Conservation (phyloP, 2,888 invertebrate species). For the Melolontha melolontha region DNA sequence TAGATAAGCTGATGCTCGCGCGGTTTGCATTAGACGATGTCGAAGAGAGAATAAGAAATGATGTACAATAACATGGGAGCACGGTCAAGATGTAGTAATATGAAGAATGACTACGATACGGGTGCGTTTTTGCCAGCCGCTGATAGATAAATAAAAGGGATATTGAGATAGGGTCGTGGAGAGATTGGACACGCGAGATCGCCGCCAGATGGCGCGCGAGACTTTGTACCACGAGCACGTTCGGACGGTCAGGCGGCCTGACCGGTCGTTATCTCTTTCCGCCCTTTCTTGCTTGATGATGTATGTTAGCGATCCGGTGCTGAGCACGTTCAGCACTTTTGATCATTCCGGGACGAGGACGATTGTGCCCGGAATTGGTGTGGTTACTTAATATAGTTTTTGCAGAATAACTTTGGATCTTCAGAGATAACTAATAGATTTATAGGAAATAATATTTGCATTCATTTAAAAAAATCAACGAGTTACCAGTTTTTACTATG, state of each 20-base stretch:
- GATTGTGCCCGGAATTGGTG: no score
- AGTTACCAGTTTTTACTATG: no score
- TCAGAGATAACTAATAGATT: no score
- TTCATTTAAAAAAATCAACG: no score
- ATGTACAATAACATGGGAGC: constrained; percentile 55
- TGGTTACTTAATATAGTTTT: no score
- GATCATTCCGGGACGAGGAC: no score
- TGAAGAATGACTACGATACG: constrained; percentile 37
- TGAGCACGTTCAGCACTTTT: constrained; percentile 53
- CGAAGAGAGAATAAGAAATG: constrained; percentile 13
- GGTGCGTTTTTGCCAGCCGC: constrained; percentile 54
- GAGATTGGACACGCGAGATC: constrained; percentile 56
- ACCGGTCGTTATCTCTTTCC: constrained; percentile 16
- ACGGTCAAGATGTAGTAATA: constrained; percentile 44
- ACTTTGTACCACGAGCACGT: constrained; percentile 14
- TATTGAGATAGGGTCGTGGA: constrained; percentile 47
- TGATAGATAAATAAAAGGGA: constrained; percentile 62
- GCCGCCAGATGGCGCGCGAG: constrained; percentile 40
- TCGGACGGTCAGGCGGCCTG: constrained; percentile 8
- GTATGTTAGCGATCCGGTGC: constrained; percentile 1
- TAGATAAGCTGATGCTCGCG: constrained; percentile 57
- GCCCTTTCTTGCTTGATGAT: no score
- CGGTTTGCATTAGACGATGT: constrained; percentile 55
- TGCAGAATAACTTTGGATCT: no score
- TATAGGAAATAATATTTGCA: no score